A percentile compares a stretch with the other conserved stretches of the same genome.
These are phyloP conservation scores for Huso huso DNA, from an alignment of 2,797 vertebrate species.

Conservation along the genomic window DNA sequence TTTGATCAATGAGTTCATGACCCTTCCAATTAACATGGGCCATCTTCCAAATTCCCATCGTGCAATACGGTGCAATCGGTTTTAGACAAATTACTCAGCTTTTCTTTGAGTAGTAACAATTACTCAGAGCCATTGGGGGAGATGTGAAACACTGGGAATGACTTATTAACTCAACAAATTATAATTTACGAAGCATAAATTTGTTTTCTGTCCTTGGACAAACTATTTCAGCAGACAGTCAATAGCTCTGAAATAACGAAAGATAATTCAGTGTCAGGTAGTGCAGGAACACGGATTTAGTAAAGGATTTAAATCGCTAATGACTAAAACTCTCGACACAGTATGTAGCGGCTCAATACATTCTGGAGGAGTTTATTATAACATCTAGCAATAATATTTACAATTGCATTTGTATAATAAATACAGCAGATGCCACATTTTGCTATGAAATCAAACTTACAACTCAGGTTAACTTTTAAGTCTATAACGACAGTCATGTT, in stretches of 20 bases:
- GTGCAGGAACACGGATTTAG: too few species aligned
- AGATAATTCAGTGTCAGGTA: too few species aligned
- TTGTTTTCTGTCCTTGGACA: not conserved
- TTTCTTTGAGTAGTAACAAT: conserved; percentile 26
- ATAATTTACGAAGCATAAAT: not conserved
- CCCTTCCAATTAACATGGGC: conserved; percentile 40
- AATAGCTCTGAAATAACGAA: not conserved
- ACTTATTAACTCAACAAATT: not conserved
- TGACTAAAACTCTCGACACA: too few species aligned
- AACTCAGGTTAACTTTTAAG: too few species aligned
- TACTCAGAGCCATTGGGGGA: conserved; percentile 22
- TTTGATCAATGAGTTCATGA: conserved; percentile 48
- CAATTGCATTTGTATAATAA: too few species aligned
- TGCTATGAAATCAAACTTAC: too few species aligned
- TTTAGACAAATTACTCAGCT: conserved; percentile 40
- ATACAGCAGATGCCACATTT: too few species aligned
- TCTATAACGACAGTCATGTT: too few species aligned
- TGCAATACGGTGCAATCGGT: conserved; percentile 25
- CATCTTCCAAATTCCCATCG: conserved; percentile 34
- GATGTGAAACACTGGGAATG: not conserved
- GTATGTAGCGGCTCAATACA: too few species aligned
- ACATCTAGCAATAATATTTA: too few species aligned
- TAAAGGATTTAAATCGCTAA: too few species aligned
- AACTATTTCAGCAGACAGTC: not conserved
- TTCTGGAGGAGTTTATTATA: too few species aligned